These are phyloP conservation scores for Podocnemis expansa DNA, from an alignment of 2,113 vertebrate species.

Conservation along the genomic window DNA sequence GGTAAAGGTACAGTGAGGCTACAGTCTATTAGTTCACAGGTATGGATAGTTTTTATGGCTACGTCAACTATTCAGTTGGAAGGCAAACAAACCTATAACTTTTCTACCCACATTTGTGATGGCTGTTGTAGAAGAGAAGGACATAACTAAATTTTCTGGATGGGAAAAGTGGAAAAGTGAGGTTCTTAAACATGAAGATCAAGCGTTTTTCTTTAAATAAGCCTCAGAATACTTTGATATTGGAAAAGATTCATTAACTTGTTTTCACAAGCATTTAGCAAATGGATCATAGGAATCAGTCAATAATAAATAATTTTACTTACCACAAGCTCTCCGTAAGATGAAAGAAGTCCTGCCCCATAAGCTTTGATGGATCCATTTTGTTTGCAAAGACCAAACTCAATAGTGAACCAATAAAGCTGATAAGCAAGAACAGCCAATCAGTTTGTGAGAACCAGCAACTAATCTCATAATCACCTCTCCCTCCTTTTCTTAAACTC, in stretches of 20 bases:
- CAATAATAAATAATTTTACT: background rate
- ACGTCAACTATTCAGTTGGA: background rate
- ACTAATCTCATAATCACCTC: background rate
- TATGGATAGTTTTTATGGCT: background rate
- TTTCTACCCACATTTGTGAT: background rate
- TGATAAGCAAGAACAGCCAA: constrained; percentile 33
- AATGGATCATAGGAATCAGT: background rate
- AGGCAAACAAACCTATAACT: background rate
- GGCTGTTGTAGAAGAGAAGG: background rate
- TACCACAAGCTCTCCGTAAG: constrained; percentile 84
- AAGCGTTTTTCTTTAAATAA: background rate
- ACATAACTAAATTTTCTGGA: background rate
- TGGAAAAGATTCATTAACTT: background rate
- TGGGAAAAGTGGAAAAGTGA: background rate
- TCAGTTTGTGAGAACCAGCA: background rate
- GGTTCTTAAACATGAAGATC: background rate
- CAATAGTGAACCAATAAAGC: constrained; percentile 87
- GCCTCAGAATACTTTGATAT: background rate
- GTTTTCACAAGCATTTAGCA: background rate
- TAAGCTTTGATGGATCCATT: constrained; percentile 82
- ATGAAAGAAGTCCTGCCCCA: constrained; percentile 82
- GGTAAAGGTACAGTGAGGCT: background rate
- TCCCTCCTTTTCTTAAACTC: background rate
- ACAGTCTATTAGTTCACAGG: background rate
- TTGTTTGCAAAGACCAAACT: constrained; percentile 85